Evolutionary conservation across 1,140 invertebrate genomes (phyloP), one percentile per base, ranked within the genome.

Genomic region (Sycophaga agraensis): DNA sequence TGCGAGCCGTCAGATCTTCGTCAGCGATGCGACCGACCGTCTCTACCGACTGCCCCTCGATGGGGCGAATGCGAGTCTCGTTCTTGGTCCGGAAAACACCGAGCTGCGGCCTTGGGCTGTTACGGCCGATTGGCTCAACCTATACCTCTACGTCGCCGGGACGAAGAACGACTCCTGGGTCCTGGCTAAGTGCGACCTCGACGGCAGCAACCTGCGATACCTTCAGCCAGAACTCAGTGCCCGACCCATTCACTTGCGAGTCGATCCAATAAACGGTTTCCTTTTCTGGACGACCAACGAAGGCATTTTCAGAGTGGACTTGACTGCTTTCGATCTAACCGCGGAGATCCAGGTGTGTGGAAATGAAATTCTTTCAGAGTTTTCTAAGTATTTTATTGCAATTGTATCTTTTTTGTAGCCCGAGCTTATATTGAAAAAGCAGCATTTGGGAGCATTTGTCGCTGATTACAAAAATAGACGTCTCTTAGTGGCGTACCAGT

Each of bases 191-290:
- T 92, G 89, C 73, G 85, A 87, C 16, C 81, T 93, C 9, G 85
- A 90, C 68, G 90, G 89, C 0, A 83, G 82, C 64, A 84, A 85
- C 57, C 81, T 88, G 42, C 85, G 85, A 6, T 83, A 89, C 0
- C 87, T 90, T 11, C 76, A 90, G 55, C 84, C 85, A 17, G 86
- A 87, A 0, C 83, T 94, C 22, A 74, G 83, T 19, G 83, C 82
- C 0, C 82, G 85, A 68, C 88, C 92, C 0, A 81, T 85, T 45
- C 89, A 92, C 69, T 85, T 97, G 60, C 88, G 94, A 76, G 89
- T 96, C 0, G 94, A 97, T 83, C 92, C 95, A 21, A 89, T 92
- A 64, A 97, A 96, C 76, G 94, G 94, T 80, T 94, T 91, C 76
- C 76, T 97, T 2, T 97, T 94, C 76, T 95, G 91, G 89, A 85